phyloP scores from a whole-genome alignment of 2,113 vertebrate species.

The Pelmatolapia mariae region DNA sequence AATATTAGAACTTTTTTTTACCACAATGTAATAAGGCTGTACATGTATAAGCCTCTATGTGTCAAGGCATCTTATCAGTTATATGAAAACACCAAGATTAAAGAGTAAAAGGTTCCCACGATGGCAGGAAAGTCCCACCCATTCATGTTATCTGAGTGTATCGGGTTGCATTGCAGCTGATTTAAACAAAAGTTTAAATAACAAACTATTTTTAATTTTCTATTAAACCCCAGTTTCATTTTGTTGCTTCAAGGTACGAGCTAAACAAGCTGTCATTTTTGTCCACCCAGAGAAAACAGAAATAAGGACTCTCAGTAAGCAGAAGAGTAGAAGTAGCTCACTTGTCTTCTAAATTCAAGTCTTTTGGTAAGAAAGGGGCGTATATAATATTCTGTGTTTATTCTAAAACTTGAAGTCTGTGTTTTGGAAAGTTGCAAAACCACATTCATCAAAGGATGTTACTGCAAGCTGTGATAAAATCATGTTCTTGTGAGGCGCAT shows the following conservation, averaged over 20 bases:
- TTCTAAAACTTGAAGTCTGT: neutral
- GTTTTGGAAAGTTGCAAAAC: neutral
- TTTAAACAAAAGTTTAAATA: neutral
- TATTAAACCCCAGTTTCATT: neutral
- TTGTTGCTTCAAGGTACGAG: neutral
- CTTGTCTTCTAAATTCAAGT: rapidly evolving
- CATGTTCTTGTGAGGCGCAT: neutral
- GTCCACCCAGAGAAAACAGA: neutral
- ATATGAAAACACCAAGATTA: neutral
- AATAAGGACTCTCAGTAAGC: neutral
- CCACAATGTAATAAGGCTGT: neutral
- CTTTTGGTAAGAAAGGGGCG: neutral
- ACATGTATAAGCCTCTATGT: neutral
- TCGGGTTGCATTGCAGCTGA: neutral
- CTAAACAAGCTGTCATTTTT: neutral
- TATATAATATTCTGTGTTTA: neutral
- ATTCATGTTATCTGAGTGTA: neutral
- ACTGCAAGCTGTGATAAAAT: neutral
- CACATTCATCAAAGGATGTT: neutral
- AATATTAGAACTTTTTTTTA: neutral
- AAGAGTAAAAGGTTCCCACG: neutral
- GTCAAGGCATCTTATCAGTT: neutral
- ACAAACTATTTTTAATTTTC: neutral
- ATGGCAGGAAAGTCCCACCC: neutral
- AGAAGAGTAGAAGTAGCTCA: neutral